These are phyloP conservation scores for Diglossa cyanea DNA, from an alignment of 2,797 vertebrate genomes.

Conservation along the genomic window DNA sequence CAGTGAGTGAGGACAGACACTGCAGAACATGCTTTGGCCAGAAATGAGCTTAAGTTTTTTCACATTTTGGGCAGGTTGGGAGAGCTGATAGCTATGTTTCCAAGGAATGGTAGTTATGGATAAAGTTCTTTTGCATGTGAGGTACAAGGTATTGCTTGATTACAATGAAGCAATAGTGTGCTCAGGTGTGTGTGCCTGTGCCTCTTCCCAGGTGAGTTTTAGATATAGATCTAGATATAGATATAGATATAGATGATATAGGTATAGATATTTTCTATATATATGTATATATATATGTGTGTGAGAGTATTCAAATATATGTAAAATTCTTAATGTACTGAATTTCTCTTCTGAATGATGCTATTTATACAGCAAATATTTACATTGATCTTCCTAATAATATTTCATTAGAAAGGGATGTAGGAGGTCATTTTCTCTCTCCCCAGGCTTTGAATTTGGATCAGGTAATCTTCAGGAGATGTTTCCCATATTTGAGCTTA, in stretches of 20 bases:
- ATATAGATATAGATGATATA: not conserved
- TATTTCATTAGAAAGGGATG: not conserved
- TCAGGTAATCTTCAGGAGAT: not conserved
- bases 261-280: not conserved
- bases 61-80: not conserved
- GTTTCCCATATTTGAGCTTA: not conserved
- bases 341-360: not conserved
- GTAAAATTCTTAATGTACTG: not conserved
- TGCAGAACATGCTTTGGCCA: not conserved
- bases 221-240: not conserved
- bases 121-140: not conserved
- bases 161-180: not conserved
- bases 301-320: not conserved
- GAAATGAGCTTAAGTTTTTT: not conserved
- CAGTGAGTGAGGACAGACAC: not conserved
- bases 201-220: not conserved
- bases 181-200: not conserved
- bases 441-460: not conserved
- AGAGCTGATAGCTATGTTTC: not conserved
- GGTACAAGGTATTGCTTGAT: not conserved
- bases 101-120: not conserved
- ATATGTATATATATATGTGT: too few species aligned
- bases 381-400: not conserved
- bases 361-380: not conserved
- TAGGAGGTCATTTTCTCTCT: not conserved